Evolutionary conservation across 2,797 vertebrate species (phyloP).

Genomic region (Glyptemys insculpta): DNA sequence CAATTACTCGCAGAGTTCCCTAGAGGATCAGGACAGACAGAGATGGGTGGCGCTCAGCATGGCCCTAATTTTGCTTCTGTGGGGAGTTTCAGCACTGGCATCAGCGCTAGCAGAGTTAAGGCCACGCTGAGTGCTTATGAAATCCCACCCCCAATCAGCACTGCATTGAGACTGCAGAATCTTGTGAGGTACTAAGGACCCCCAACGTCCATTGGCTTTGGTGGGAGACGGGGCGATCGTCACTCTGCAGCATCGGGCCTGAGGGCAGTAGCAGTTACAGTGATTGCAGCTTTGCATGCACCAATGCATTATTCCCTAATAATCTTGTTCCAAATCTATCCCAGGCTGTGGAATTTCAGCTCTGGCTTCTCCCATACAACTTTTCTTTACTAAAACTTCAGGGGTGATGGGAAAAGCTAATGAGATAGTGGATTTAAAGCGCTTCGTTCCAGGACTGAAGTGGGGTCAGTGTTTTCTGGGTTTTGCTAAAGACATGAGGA

Average conservation of each 20-base stretch:
- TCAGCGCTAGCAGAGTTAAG: neutral
- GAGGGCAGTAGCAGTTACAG: neutral
- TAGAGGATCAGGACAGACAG: constrained; percentile 60
- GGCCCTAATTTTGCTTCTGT: neutral
- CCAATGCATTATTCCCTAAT: constrained; percentile 22
- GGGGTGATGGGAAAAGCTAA: constrained; percentile 10
- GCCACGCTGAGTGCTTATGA: neutral
- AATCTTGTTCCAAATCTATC: neutral
- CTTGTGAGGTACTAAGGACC: neutral
- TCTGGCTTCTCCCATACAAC: constrained; percentile 34
- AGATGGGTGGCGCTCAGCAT: neutral
- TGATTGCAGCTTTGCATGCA: neutral
- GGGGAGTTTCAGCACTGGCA: neutral
- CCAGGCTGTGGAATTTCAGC: neutral
- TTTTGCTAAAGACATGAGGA: neutral
- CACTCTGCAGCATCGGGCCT: constrained; percentile 6
- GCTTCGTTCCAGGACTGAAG: neutral
- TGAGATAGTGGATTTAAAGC: constrained; percentile 53
- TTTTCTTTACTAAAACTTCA: neutral
- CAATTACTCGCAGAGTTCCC: constrained; percentile 28
- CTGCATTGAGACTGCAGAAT: neutral
- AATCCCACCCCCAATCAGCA: neutral
- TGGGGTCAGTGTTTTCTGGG: neutral
- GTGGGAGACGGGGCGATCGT: neutral
- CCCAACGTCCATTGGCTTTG: neutral